phyloP scores from a whole-genome alignment of 2,113 vertebrate species.

The Machaerirhynchus nigripectus region DNA sequence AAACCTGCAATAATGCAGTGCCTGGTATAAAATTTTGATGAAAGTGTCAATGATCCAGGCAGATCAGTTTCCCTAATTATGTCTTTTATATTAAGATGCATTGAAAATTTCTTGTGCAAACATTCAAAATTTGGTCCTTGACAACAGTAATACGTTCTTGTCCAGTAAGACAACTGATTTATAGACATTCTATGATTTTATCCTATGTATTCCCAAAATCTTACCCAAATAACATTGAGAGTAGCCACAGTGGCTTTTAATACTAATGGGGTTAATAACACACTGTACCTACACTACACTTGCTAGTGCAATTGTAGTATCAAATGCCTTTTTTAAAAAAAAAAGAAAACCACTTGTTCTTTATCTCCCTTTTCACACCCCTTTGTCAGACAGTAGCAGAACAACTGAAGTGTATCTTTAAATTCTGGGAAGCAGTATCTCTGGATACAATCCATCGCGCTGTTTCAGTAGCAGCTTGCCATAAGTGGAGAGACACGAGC shows the following conservation, averaged over 20 bases:
- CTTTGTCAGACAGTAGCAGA: not conserved
- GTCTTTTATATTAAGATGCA: not conserved
- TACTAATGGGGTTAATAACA: not conserved
- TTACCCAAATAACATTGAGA: not conserved
- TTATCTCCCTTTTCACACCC: not conserved
- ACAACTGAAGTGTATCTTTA: not conserved
- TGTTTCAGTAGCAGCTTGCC: not conserved
- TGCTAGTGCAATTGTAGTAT: not conserved
- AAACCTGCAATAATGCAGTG: not conserved
- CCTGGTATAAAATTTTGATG: not conserved
- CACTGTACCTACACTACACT: not conserved
- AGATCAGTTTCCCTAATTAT: not conserved
- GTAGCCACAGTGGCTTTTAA: not conserved
- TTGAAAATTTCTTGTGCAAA: not conserved
- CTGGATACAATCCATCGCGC: not conserved
- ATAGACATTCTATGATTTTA: not conserved
- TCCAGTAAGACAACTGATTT: not conserved
- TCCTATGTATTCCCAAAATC: not conserved
- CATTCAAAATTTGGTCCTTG: not conserved
- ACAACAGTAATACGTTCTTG: accelerated
- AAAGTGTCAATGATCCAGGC: not conserved
- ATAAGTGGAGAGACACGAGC: not conserved
- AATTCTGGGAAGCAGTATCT: not conserved
- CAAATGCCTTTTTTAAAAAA: not conserved
- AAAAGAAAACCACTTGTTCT: not conserved